Base-by-base conservation (phyloP, 2,888 invertebrate genomes). In the Drosophila ezoana region DNA sequence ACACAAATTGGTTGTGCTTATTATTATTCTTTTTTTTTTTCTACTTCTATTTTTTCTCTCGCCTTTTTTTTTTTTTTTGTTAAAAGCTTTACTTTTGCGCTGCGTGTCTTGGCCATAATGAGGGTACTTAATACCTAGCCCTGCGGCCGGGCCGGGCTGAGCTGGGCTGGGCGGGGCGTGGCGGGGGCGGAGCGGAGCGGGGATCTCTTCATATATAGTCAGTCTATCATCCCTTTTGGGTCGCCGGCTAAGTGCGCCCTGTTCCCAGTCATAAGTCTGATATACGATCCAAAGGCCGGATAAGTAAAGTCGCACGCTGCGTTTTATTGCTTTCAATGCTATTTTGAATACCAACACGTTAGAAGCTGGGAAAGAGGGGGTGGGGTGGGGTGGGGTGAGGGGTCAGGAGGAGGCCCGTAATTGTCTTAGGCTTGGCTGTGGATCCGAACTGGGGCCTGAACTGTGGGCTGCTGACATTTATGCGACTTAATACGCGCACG, bases 341-440 rank as follows among this genome's bases (percentile, higher is more conserved):
- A 84, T 89, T 90, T 90, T 90, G 90, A 90, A 90, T 90, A 81
- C 85, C 83, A 78, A 77, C 81, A 80, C 86, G 81, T 89, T 63
- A 71, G 64, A 43, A 54, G 18, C 20, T 28, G 44, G 6, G 6
- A 13, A n/a, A 1, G 14, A 1, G 18, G 10, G 20, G 32, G 5
- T 6, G 23, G 20, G 8, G 20, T 8, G 3, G 4, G n/a, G 2
- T 20, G 37, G 43, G 13, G 14, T 2, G 13, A 2, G 20, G 13
- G 11, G 23, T n/a, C 23, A 23, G 23, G 28, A 16, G 10, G 53
- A 33, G 52, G 41, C 54, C 57, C 85, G 58, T 81, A 89, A 87
- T 89, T 87, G 87, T 89, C 87, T 77, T 84, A 82, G 73, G 58
- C 69, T 33, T 71, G 37, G 37, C 37, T 44, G 48, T 40, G 53